These are phyloP conservation scores for Frieseomelitta varia DNA, from an alignment of 1,140 invertebrate genomes.

Conservation along the genomic window DNA sequence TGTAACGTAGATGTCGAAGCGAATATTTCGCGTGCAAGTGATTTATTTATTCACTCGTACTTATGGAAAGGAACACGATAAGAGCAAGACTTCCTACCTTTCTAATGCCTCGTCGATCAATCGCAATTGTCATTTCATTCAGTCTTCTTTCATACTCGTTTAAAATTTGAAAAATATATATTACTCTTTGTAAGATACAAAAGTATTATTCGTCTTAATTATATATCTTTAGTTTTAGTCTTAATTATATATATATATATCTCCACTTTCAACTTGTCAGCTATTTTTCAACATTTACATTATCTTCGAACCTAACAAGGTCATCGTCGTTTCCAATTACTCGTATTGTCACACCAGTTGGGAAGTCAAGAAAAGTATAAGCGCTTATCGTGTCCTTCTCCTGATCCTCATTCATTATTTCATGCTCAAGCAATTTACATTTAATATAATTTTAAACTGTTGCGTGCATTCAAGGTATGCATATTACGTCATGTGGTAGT, in stretches of 20 bases:
- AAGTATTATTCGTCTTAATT: neutral
- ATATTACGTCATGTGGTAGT: constrained; percentile 42
- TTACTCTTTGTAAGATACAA: no score
- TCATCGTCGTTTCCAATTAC: neutral
- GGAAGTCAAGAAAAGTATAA: neutral
- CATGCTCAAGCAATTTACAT: constrained; percentile 30
- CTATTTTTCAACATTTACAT: neutral
- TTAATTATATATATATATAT: neutral
- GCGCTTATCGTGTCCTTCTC: neutral
- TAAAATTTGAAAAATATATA: neutral
- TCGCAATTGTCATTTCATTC: neutral
- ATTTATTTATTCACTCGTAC: constrained; percentile 34
- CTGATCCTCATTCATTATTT: neutral
- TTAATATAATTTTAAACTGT: constrained; percentile 15
- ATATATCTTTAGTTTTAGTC: neutral
- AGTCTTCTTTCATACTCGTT: neutral
- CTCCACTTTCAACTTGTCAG: neutral
- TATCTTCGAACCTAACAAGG: neutral
- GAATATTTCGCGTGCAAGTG: neutral
- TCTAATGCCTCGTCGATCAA: neutral
- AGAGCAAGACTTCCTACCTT: neutral
- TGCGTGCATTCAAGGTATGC: neutral
- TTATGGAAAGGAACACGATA: neutral
- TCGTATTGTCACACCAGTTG: neutral
- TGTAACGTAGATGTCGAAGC: neutral